Base-by-base conservation (phyloP, 92 coral and sea anemone genomes). In the Isaurus tuberculatus region DNA sequence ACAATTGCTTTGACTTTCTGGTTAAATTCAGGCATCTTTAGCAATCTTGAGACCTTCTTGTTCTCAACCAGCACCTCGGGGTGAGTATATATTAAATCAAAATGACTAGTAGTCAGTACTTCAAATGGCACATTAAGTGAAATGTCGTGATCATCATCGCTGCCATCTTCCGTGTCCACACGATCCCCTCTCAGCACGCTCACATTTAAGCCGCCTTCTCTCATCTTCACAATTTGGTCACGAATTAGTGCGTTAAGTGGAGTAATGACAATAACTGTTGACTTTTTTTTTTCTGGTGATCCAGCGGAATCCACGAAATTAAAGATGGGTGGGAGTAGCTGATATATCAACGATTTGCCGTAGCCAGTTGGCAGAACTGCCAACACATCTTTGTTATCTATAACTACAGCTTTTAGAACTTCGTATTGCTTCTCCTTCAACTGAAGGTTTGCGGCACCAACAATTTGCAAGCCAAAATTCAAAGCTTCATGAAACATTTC, bases 1-100 rank as follows among this genome's bases (percentile, higher is more conserved):
- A 88, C 84, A n/a, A 83, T 79, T 29, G 87, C 83, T 74, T 61
- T 58, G 22, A 88, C 79, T 48, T 79, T 73, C 53, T 22, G 36
- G 51, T 75, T 66, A 23, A 80, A 81, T 29, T 29, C 46, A 8
- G 79, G 60, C 7, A 34, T 65, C 28, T 37, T 86, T 42, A 86
- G 27, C 67, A 77, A 55, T 77, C 55, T 77, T 11, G 83, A 55
- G 40, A 77, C 84, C 72, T 63, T 63, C 72, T 63, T 60, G 72
- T 79, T 79, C 8, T 79, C 84, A 0, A 61, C 84, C n/a, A 79
- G 19, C 73, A 64, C 84, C 84, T 79, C 73, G 36, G 60, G 84
- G 25, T 79, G 84, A 2, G 84, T 79, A 20, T 34, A 61, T 79
- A 63, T 34, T 9, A 78, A 43, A 60, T 79, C 30, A 13, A 79